Conservation (phyloP, 2,797 vertebrate genomes). For the Danio tinwini region DNA sequence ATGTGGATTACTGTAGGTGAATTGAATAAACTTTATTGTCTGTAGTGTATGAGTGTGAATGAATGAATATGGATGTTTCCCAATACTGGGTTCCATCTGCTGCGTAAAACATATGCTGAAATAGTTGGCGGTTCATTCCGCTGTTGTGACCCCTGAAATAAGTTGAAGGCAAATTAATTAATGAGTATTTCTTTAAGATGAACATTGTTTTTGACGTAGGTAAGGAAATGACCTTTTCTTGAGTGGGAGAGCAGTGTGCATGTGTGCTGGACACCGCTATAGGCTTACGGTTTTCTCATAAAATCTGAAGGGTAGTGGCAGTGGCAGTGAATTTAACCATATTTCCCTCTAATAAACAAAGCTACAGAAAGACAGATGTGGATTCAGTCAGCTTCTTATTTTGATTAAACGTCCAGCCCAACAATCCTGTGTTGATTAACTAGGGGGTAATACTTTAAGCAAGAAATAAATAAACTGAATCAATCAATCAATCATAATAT, state of each 20-base stretch:
- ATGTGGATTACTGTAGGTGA: no score
- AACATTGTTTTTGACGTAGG: constrained; percentile 72
- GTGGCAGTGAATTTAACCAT: constrained; percentile 47
- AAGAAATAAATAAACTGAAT: neutral
- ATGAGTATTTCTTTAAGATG: constrained; percentile 54
- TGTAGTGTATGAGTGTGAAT: no score
- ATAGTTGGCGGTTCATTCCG: no score
- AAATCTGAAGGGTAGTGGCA: constrained; percentile 45
- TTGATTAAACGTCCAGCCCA: neutral
- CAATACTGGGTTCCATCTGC: no score
- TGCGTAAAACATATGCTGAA: no score
- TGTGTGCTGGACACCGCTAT: constrained; percentile 22
- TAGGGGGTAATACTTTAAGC: neutral
- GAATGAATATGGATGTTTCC: no score
- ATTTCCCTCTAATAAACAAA: constrained; percentile 43
- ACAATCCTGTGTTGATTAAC: constrained; percentile 16
- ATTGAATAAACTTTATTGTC: no score
- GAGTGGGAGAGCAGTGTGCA: constrained; percentile 51
- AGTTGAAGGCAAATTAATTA: no score
- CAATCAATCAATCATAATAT: no score
- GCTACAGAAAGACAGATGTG: constrained; percentile 19
- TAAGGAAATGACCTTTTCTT: constrained; percentile 68
- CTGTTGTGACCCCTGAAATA: no score
- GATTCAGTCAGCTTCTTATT: constrained; percentile 19
- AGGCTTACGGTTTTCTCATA: constrained; percentile 14